A percentile compares a stretch with the other conserved stretches of the same genome.
Conservation (phyloP, 2,888 invertebrate genomes). For the Empis stercorea region DNA sequence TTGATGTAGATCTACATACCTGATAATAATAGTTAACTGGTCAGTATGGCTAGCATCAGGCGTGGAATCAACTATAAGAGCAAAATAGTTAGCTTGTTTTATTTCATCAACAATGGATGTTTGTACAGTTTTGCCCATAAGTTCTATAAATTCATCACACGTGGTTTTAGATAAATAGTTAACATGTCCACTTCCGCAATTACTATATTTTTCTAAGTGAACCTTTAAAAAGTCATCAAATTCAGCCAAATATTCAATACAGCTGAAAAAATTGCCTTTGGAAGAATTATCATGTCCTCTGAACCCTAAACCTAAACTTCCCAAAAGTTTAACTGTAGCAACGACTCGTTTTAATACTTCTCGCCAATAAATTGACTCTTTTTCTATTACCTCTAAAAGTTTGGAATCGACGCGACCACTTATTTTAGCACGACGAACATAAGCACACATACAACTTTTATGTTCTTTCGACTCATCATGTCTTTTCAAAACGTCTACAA, state of each 20-base stretch:
- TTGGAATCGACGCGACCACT: neutral
- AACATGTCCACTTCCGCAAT: conserved; percentile 1
- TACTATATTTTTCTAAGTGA: neutral
- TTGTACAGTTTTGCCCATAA: neutral
- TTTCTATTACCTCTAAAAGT: neutral
- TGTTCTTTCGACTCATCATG: too few species aligned
- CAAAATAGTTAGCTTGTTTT: conserved; percentile 1
- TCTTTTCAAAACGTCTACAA: neutral
- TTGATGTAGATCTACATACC: conserved; percentile 1
- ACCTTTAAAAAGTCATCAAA: neutral
- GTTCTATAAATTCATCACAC: neutral
- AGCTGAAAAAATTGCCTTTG: conserved; percentile 1
- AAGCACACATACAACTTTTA: neutral
- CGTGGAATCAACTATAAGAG: conserved; percentile 2
- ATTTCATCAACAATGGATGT: neutral
- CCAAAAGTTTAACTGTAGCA: neutral
- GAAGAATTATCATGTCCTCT: neutral
- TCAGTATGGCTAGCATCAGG: conserved; percentile 2
- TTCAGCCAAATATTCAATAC: neutral
- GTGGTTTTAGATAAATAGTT: neutral
- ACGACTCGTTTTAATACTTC: neutral
- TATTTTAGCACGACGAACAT: neutral
- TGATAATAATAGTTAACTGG: conserved; percentile 2
- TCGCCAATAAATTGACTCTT: neutral
- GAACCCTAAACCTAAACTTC: neutral